A percentile compares a stretch with the other conserved stretches of the same genome.
Conservation (phyloP, 37 sponge, comb jelly and placozoan genomes). For the Chondrilla cf. caribensis region DNA sequence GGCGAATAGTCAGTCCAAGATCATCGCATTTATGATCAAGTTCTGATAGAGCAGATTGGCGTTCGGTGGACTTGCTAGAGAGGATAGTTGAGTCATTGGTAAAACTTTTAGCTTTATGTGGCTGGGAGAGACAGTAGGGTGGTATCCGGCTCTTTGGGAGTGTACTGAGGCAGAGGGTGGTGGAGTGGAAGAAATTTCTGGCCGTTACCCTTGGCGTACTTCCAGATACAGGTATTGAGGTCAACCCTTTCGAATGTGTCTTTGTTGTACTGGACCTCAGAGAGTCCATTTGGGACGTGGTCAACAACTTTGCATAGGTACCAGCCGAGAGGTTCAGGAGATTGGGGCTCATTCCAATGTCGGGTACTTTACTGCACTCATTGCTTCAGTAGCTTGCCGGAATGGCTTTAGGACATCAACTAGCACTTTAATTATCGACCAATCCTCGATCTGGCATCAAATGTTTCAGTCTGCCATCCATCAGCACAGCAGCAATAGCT, state of each 20-base stretch:
- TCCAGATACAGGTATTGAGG: background rate
- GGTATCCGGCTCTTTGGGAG: background rate
- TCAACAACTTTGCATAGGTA: constrained; percentile 5
- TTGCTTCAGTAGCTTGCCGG: too few species aligned
- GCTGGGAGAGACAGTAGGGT: background rate
- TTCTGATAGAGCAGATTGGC: constrained; percentile 13
- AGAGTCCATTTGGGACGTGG: background rate
- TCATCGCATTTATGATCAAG: constrained; percentile 2
- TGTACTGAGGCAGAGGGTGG: background rate
- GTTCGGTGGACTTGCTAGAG: background rate
- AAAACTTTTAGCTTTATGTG: constrained; percentile 8
- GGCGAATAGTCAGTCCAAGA: constrained; percentile 22
- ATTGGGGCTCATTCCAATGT: background rate
- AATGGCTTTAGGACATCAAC: too few species aligned
- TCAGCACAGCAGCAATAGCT: too few species aligned
- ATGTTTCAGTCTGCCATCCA: too few species aligned
- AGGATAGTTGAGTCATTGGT: constrained; percentile 14
- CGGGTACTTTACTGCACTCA: too few species aligned
- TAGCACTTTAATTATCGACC: too few species aligned
- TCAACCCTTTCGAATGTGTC: background rate
- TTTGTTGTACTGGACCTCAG: background rate
- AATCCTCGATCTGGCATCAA: too few species aligned
- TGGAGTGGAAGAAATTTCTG: background rate
- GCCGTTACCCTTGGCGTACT: background rate
- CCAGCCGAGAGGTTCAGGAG: background rate